phyloP scores from a whole-genome alignment of 2,113 vertebrate species.

The Atrichornis clamosus region DNA sequence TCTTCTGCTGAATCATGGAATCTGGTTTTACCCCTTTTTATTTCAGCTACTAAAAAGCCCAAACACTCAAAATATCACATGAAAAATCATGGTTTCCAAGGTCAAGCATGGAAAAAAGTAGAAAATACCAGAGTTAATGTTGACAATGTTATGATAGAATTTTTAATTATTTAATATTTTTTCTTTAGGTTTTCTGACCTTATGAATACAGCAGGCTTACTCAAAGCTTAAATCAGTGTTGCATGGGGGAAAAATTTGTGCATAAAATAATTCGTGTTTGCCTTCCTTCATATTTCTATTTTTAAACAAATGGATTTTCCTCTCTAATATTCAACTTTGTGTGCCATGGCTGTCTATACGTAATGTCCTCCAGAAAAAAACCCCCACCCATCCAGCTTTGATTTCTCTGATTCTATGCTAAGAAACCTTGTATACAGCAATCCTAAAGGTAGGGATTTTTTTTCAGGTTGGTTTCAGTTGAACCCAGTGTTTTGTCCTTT shows the following conservation, averaged over 20 bases:
- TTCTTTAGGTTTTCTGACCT: background rate
- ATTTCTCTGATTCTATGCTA: background rate
- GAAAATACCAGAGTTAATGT: background rate
- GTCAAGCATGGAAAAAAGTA: background rate
- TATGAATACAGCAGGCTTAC: background rate
- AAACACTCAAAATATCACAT: background rate
- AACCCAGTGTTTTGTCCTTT: background rate
- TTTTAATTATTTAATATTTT: background rate
- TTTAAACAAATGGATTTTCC: background rate
- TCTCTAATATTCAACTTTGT: background rate
- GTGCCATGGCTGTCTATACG: background rate
- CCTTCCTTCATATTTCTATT: background rate
- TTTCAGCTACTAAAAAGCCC: background rate
- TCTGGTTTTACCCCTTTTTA: background rate
- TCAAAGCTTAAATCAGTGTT: background rate
- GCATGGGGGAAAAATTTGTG: background rate
- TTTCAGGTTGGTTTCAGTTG: background rate
- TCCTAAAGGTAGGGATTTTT: background rate
- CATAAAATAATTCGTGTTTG: background rate
- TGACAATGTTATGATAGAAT: background rate
- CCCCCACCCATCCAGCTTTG: accelerated
- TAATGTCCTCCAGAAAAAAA: background rate
- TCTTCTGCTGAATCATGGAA: background rate
- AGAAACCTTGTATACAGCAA: background rate
- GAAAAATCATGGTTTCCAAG: background rate